Percentiles rank a stretch among this genome's conserved stretches.
These are phyloP conservation scores for Drosophila testacea DNA, from an alignment of 2,888 invertebrate species.

Conservation along the genomic window DNA sequence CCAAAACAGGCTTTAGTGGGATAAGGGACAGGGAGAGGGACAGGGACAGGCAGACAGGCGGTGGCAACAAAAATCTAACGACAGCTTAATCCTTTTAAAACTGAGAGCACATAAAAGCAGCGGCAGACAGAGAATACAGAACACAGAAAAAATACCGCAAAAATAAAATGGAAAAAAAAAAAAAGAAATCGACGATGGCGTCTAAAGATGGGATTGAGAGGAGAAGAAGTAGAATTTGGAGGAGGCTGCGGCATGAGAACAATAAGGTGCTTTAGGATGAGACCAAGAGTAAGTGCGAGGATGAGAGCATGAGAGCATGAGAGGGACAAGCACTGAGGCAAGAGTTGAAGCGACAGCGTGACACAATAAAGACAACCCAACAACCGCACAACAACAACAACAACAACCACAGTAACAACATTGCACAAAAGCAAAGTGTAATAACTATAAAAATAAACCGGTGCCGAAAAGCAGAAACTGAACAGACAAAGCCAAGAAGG, in stretches of 20 bases:
- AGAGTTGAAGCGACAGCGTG: conserved; percentile 71
- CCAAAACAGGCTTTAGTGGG: conserved; percentile 12
- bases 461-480: conserved; percentile 42
- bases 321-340: conserved; percentile 39
- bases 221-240: background rate
- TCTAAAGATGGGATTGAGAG: conserved; percentile 19
- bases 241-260: conserved; percentile 49
- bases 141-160: conserved; percentile 34
- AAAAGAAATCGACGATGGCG: conserved; percentile 49
- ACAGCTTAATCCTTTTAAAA: conserved; percentile 79
- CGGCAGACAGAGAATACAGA: conserved; percentile 39
- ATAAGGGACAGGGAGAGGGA: background rate
- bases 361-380: conserved; percentile 71
- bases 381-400: conserved; percentile 22
- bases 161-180: conserved; percentile 24
- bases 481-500: conserved; percentile 23
- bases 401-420: conserved; percentile 32
- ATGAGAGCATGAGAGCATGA: conserved; percentile 7
- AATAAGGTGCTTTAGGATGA: conserved; percentile 67
- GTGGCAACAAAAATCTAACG: conserved; percentile 63
- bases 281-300: conserved; percentile 19
- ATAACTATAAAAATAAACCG: conserved; percentile 76
- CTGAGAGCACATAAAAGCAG: conserved; percentile 78
- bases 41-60: background rate
- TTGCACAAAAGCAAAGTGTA: conserved; percentile 66